Conservation (phyloP, 2,113 vertebrate species). For the Scophthalmus maximus region DNA sequence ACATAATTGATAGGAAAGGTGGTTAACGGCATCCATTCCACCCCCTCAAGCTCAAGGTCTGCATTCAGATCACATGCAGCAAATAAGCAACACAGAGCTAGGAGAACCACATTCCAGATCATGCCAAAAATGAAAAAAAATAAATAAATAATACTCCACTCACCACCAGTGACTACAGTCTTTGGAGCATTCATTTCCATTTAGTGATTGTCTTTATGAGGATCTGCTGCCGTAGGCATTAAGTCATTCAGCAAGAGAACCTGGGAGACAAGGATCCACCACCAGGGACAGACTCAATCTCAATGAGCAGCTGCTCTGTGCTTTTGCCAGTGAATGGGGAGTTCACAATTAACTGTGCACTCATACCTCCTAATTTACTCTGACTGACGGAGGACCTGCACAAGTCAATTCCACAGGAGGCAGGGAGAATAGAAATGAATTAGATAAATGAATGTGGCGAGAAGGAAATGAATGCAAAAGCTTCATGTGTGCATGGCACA, state of each 20-base stretch:
- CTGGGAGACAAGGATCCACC: slow-evolving; percentile 46
- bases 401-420: slow-evolving; percentile 17
- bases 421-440: neutral
- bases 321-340: slow-evolving; percentile 54
- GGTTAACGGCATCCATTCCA: slow-evolving; percentile 74
- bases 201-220: slow-evolving; percentile 46
- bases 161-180: slow-evolving; percentile 18
- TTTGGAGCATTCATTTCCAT: slow-evolving; percentile 34
- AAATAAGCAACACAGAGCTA: slow-evolving; percentile 13
- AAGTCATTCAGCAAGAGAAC: slow-evolving; percentile 51
- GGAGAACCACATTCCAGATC: slow-evolving; percentile 20
- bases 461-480: slow-evolving; percentile 31
- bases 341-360: slow-evolving; percentile 35
- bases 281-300: slow-evolving; percentile 56
- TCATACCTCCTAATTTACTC: slow-evolving; percentile 44
- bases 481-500: neutral
- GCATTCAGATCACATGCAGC: slow-evolving; percentile 49
- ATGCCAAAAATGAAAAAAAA: neutral
- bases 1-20: slow-evolving; percentile 78
- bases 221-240: slow-evolving; percentile 49
- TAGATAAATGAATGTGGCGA: slow-evolving; percentile 8
- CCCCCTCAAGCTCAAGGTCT: slow-evolving; percentile 37
- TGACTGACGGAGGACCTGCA: slow-evolving; percentile 22
- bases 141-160: neutral
- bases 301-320: slow-evolving; percentile 65